phyloP scores from a whole-genome alignment of 2,888 invertebrate species.

The Euplagia quadripunctaria region DNA sequence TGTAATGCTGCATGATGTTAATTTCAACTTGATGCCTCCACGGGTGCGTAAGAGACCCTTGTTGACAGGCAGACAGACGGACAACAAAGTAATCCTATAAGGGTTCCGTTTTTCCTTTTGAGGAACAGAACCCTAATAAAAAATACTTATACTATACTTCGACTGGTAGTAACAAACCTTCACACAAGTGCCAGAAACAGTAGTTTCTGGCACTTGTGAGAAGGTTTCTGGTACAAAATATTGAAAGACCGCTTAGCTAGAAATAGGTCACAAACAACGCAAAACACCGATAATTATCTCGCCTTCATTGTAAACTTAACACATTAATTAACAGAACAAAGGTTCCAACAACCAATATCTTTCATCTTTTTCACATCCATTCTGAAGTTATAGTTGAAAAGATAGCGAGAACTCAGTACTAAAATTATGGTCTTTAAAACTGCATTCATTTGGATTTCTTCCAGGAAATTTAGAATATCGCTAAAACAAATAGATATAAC shows the following conservation, averaged over 20 bases:
- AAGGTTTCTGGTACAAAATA: neutral
- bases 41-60: too few species aligned
- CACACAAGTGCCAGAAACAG: too few species aligned
- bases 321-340: neutral
- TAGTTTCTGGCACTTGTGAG: neutral
- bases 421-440: conserved; percentile 20
- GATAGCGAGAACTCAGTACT: neutral
- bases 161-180: too few species aligned
- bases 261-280: neutral
- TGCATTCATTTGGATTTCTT: conserved; percentile 36
- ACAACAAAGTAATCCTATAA: too few species aligned
- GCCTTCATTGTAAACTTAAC: neutral
- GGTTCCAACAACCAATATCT: neutral
- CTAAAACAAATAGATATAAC: conserved; percentile 2
- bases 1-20: too few species aligned
- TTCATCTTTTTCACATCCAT: neutral
- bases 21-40: too few species aligned
- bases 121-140: too few species aligned
- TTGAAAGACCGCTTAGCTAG: neutral
- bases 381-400: neutral
- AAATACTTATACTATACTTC: too few species aligned
- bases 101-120: too few species aligned
- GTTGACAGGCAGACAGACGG: too few species aligned
- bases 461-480: conserved; percentile 23
- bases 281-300: neutral